Conservation (phyloP, 1,140 invertebrate species). For the Frieseomelitta varia region DNA sequence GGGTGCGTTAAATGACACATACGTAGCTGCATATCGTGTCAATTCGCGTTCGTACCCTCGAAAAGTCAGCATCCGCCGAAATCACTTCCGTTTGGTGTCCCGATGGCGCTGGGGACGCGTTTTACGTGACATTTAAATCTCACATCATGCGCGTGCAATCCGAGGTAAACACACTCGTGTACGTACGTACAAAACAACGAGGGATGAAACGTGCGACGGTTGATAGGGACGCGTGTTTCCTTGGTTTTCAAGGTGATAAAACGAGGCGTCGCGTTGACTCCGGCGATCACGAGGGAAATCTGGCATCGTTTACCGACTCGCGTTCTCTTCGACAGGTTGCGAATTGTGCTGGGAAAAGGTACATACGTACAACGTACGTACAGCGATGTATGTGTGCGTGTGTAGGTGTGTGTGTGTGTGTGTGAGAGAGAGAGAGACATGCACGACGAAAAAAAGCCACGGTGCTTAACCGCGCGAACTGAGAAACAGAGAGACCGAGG, state of each 20-base stretch:
- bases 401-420: too few relatives aligned
- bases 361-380: not conserved
- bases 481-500: not conserved
- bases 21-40: not conserved
- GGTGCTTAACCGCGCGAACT: conserved; percentile 13
- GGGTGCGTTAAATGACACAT: not conserved
- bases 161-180: conserved; percentile 2
- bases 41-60: not conserved
- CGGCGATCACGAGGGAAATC: conserved; percentile 26
- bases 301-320: conserved; percentile 25
- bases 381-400: not conserved
- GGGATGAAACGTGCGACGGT: not conserved
- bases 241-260: not conserved
- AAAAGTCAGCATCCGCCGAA: not conserved
- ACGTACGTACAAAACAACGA: not conserved
- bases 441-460: conserved; percentile 1
- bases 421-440: not conserved
- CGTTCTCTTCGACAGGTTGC: conserved; percentile 37
- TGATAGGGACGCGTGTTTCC: not conserved
- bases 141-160: conserved; percentile 9
- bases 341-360: not conserved
- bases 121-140: conserved; percentile 39
- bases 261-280: not conserved
- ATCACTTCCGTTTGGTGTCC: not conserved
- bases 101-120: conserved; percentile 5